These are phyloP conservation scores for Emydura subglobosa DNA, from an alignment of 2,113 vertebrate genomes.

Conservation along the genomic window DNA sequence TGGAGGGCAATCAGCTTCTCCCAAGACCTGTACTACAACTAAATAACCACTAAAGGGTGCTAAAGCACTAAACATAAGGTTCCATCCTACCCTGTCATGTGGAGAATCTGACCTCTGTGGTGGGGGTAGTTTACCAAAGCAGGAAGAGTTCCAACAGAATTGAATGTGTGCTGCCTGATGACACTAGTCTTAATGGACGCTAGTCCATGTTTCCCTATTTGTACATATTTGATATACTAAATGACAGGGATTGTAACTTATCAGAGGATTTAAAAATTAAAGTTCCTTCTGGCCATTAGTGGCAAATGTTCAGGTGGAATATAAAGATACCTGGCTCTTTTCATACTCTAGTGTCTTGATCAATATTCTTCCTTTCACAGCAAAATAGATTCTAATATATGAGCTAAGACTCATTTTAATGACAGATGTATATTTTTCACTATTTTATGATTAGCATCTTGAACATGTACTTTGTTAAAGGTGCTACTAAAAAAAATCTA, in stretches of 20 bases:
- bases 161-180: neutral
- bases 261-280: neutral
- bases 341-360: neutral
- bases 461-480: neutral
- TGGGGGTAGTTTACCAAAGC: neutral
- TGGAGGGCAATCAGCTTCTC: neutral
- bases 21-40: slow-evolving; percentile 28
- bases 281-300: neutral
- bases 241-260: too few relatives aligned
- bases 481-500: neutral
- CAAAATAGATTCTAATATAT: neutral
- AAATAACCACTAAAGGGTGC: slow-evolving; percentile 67
- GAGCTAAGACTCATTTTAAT: neutral
- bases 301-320: neutral
- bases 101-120: neutral
- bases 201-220: neutral
- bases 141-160: neutral
- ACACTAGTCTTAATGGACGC: neutral
- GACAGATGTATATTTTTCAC: neutral
- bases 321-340: neutral
- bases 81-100: neutral
- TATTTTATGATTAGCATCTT: neutral
- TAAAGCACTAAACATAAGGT: slow-evolving; percentile 8
- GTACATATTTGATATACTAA: neutral
- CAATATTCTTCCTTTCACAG: neutral